phyloP scores from a whole-genome alignment of 2,888 invertebrate species.

The Callinectes sapidus region DNA sequence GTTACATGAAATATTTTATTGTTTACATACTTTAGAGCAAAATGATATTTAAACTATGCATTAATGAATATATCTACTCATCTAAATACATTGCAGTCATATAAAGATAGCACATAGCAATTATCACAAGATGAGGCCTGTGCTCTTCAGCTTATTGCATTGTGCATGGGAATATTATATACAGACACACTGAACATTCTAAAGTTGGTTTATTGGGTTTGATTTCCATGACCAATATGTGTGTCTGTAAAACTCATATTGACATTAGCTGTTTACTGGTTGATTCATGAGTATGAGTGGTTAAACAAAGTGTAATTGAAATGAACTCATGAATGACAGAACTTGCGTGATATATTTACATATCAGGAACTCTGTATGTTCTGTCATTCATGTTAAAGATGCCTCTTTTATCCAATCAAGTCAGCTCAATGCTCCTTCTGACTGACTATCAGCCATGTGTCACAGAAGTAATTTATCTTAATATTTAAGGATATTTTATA shows the following conservation, averaged over 20 bases:
- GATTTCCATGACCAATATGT: neutral
- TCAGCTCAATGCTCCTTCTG: neutral
- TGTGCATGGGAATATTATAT: neutral
- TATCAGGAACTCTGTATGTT: neutral
- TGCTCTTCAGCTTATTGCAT: neutral
- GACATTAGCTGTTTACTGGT: neutral
- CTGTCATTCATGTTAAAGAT: neutral
- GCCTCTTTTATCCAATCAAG: neutral
- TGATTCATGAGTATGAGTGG: neutral
- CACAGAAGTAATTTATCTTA: neutral
- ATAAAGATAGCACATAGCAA: neutral
- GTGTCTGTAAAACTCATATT: neutral
- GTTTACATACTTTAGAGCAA: neutral
- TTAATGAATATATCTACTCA: neutral
- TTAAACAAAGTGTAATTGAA: neutral
- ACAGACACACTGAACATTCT: neutral
- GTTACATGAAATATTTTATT: conserved; percentile 17
- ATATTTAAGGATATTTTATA: neutral
- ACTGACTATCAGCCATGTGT: neutral
- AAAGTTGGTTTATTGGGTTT: neutral
- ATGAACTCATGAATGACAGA: neutral
- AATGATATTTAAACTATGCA: neutral
- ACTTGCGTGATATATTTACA: conserved; percentile 19
- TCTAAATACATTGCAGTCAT: neutral
- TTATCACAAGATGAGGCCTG: neutral